Evolutionary conservation across 1,140 invertebrate genomes (phyloP).

Genomic region (Lethocerus indicus): DNA sequence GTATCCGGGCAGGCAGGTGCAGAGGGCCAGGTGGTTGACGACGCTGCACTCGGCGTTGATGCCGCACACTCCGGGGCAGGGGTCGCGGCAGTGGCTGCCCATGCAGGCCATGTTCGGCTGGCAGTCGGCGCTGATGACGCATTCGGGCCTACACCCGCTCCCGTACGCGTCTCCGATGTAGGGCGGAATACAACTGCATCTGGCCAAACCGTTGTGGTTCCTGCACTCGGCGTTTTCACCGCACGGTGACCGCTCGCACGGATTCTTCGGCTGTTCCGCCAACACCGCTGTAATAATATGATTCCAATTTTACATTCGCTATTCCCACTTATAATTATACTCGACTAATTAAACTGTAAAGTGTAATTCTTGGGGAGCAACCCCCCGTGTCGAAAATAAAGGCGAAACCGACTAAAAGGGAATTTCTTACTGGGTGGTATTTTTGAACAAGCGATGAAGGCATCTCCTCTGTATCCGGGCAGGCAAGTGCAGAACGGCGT

Average conservation of each 20-base stretch:
- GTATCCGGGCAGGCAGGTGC: conserved; percentile 53
- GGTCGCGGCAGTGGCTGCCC: conserved; percentile 68
- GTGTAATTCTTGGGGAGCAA: too few relatives aligned
- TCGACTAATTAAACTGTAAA: too few relatives aligned
- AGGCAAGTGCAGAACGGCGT: conserved; percentile 63
- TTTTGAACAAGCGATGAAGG: conserved; percentile 55
- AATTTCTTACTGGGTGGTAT: conserved; percentile 24
- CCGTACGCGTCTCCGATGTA: conserved; percentile 45
- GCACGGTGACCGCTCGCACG: conserved; percentile 65
- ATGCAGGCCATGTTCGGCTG: conserved; percentile 59
- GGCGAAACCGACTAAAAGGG: background rate
- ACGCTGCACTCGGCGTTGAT: conserved; percentile 58
- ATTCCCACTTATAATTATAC: background rate
- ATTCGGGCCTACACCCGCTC: conserved; percentile 49
- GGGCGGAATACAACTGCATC: conserved; percentile 67
- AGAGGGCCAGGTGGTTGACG: conserved; percentile 63
- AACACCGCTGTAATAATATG: conserved; percentile 17
- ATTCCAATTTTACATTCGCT: background rate
- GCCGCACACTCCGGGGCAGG: conserved; percentile 71
- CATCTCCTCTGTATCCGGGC: conserved; percentile 58
- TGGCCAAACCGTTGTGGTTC: conserved; percentile 41
- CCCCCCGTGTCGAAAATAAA: too few relatives aligned
- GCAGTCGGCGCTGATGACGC: conserved; percentile 62
- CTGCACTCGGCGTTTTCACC: conserved; percentile 62
- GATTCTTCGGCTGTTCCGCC: conserved; percentile 30